Percentiles rank a stretch among this genome's conserved stretches.
These are phyloP conservation scores for Lerema accius DNA, from an alignment of 1,140 invertebrate genomes.

Conservation along the genomic window DNA sequence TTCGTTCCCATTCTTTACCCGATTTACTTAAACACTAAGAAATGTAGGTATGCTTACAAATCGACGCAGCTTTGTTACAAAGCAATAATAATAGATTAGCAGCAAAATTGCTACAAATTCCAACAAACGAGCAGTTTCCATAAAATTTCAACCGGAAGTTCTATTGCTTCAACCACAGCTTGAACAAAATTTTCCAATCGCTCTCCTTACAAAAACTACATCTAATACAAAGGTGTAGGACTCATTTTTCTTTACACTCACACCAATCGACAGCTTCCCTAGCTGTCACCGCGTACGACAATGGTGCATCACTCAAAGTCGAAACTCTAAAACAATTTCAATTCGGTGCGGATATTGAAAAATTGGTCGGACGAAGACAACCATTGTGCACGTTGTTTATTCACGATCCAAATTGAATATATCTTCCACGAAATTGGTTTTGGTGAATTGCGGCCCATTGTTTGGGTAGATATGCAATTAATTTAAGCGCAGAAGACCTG, in stretches of 20 bases:
- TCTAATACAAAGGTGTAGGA: neutral
- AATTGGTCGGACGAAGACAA: constrained; percentile 25
- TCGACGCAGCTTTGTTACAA: too few species aligned
- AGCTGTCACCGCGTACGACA: constrained; percentile 24
- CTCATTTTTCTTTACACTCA: neutral
- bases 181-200: constrained; percentile 3
- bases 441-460: constrained; percentile 11
- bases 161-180: constrained; percentile 17
- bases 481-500: neutral
- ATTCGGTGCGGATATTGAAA: constrained; percentile 31
- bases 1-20: too few species aligned
- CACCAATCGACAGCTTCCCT: constrained; percentile 7
- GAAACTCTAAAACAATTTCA: constrained; percentile 35
- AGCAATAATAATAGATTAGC: too few species aligned
- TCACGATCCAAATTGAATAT: constrained; percentile 24
- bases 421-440: constrained; percentile 29
- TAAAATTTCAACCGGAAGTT: constrained; percentile 17
- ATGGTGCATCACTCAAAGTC: constrained; percentile 34
- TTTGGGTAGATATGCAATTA: constrained; percentile 3
- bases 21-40: too few species aligned
- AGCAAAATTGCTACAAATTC: neutral
- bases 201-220: neutral
- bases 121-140: constrained; percentile 14
- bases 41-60: too few species aligned
- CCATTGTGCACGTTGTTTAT: constrained; percentile 25